Base-by-base conservation (phyloP, 2,113 vertebrate genomes). In the Lepisosteus osseus region DNA sequence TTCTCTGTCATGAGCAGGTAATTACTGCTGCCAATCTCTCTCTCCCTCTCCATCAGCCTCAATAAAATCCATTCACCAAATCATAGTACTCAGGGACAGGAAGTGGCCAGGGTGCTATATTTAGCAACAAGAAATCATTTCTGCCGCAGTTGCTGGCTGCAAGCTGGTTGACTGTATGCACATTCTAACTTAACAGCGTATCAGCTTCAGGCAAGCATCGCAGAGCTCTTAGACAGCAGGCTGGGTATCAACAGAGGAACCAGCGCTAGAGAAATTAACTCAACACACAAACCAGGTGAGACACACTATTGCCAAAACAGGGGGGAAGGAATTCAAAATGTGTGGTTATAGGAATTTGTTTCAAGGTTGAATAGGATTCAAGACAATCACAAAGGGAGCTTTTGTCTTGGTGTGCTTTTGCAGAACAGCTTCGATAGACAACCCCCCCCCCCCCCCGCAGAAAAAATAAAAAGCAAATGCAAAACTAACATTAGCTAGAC, bases 51-150 rank as follows among this genome's bases (percentile, higher is more conserved):
- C 3, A 62, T 73, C 68, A 78, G 74, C 85, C 81, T 92, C 76
- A 73, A 65, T 74, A 81, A 85, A 56, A 67, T 68, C 70, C 75
- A 5, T 54, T 44, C 56, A 71, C 67, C 82, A 79, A 80, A 72
- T 67, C 79, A 67, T 76, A 76, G 81, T 71, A 77, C 82, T 65
- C 47, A 6, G 67, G 86, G 79, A 83, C 84, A 80, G 84, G 86
- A 92, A 85, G 88, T 73, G 59, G 82, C 88, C 78, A 83, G 70
- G 79, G 41, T 76, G 83, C 86, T 95, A 94, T 92, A 91, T 93
- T 93, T 94, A 94, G 93, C 86, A 77, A 3, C 87, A 79, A 82
- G 85, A 88, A 90, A 89, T 51, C 47, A 51, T 51, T 51, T 51
- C 6, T 69, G 15, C 68, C 13, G 54, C 68, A 69, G 40, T 3